phyloP scores from a whole-genome alignment of 2,113 vertebrate genomes.

The Anhinga anhinga region DNA sequence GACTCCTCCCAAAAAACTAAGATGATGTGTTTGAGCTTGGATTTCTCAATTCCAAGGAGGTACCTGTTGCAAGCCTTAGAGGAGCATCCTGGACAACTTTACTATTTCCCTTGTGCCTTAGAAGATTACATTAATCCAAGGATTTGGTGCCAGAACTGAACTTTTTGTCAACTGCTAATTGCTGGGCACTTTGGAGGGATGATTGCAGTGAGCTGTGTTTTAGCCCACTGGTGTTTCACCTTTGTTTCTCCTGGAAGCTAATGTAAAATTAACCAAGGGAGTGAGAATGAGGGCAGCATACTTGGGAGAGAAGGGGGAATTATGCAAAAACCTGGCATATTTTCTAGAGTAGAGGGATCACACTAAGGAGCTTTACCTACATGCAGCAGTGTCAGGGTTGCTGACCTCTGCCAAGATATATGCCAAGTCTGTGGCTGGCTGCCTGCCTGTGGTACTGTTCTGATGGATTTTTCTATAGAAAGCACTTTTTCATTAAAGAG shows the following conservation, averaged over 20 bases:
- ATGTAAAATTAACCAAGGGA: conserved; percentile 21
- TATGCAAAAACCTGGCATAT: conserved; percentile 55
- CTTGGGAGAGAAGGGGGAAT: conserved; percentile 12
- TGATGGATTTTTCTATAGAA: conserved; percentile 43
- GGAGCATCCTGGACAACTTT: not conserved
- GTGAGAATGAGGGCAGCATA: conserved; percentile 19
- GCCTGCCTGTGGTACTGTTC: not conserved
- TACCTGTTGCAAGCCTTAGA: not conserved
- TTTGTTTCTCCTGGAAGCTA: conserved; percentile 16
- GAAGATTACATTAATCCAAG: conserved; percentile 4
- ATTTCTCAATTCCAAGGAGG: not conserved
- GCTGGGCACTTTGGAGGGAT: not conserved
- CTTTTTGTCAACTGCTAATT: conserved; percentile 4
- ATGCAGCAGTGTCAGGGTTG: conserved; percentile 36
- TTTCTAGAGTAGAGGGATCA: conserved; percentile 51
- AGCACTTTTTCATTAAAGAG: conserved; percentile 20
- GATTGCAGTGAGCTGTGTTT: not conserved
- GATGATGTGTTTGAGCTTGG: not conserved
- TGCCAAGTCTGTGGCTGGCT: conserved; percentile 23
- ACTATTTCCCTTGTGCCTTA: not conserved
- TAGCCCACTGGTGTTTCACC: not conserved
- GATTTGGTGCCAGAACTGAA: not conserved
- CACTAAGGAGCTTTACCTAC: conserved; percentile 61
- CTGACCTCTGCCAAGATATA: conserved; percentile 20
- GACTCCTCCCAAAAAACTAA: not conserved